Evolutionary conservation across 2,888 invertebrate genomes (phyloP), one percentile per base, ranked within the genome.

Genomic region (Eilema depressum): DNA sequence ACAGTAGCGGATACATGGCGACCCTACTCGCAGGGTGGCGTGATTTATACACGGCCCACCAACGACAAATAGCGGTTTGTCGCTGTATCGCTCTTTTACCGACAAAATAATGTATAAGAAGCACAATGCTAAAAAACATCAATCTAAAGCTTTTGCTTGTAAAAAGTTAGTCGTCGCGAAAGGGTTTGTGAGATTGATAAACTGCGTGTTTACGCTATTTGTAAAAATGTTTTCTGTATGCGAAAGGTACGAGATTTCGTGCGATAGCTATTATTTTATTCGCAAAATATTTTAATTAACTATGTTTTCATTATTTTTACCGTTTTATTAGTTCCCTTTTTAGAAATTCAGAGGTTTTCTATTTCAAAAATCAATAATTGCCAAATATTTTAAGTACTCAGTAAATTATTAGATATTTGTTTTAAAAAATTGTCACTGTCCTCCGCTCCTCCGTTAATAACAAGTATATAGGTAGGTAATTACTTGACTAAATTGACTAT

Each of bases 51-150:
- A 82, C 84, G 86, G 86, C 87, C 90, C 87, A 85, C 88, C 88
- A 85, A 92, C 93, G 93, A 94, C 92, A 94, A 95, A 94, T 93
- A 93, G 92, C 92, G 92, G 93, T 93, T 92, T 92, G 92, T 93
- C 92, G 91, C 88, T 87, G 88, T 91, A 92, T 93, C 92, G 91
- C 89, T 92, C 91, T 91, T 91, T 90, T 87, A 88, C 89, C 86
- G 87, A 88, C 85, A 85, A 91, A 92, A 92, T 91, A 92, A 92
- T 90, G 89, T 91, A 89, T 90, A 89, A 86, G 85, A 85, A 83
- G 78, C 80, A 85, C 85, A 86, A 83, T 82, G 83, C 80, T 86
- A 85, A 87, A 88, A 88, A 86, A 77, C 83, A 82, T 82, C 82
- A 81, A 83, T 82, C 82, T 81, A 72, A 76, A 78, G 69, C 69